phyloP scores from a whole-genome alignment of 2,113 vertebrate genomes.

The Oceanites oceanicus region DNA sequence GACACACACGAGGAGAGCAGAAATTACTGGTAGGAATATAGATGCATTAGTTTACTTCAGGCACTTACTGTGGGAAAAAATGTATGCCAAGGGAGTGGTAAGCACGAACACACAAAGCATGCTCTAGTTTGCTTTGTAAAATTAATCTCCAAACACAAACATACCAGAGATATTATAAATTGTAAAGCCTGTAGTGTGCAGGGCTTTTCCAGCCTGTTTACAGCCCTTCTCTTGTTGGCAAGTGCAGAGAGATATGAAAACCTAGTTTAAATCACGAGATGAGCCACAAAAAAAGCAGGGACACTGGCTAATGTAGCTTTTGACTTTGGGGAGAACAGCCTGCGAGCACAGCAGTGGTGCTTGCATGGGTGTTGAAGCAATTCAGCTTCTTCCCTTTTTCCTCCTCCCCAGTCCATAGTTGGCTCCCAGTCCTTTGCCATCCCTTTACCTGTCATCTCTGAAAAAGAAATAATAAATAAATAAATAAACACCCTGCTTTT shows the following conservation, averaged over 20 bases:
- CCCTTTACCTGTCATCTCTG: not conserved
- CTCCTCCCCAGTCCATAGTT: not conserved
- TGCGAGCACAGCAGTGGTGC: not conserved
- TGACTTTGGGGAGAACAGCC: not conserved
- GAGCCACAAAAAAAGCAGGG: not conserved
- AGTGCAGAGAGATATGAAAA: not conserved
- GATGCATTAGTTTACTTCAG: slow-evolving; percentile 1
- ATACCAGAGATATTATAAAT: slow-evolving; percentile 30
- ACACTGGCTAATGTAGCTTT: not conserved
- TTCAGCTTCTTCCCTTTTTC: not conserved
- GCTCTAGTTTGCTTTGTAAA: slow-evolving; percentile 6
- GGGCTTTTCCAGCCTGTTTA: not conserved
- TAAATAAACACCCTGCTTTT: not conserved
- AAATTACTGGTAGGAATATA: not conserved
- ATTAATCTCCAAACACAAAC: slow-evolving; percentile 19
- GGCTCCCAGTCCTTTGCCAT: not conserved
- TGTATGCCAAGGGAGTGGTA: not conserved
- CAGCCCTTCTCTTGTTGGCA: not conserved
- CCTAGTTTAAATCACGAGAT: not conserved
- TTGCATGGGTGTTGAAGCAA: not conserved
- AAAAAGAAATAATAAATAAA: not conserved
- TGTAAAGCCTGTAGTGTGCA: not conserved
- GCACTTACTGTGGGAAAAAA: not conserved
- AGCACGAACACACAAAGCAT: not conserved
- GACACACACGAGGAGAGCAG: not conserved